Conservation (phyloP, 2,797 vertebrate genomes). For the Aselliscus stoliczkanus region DNA sequence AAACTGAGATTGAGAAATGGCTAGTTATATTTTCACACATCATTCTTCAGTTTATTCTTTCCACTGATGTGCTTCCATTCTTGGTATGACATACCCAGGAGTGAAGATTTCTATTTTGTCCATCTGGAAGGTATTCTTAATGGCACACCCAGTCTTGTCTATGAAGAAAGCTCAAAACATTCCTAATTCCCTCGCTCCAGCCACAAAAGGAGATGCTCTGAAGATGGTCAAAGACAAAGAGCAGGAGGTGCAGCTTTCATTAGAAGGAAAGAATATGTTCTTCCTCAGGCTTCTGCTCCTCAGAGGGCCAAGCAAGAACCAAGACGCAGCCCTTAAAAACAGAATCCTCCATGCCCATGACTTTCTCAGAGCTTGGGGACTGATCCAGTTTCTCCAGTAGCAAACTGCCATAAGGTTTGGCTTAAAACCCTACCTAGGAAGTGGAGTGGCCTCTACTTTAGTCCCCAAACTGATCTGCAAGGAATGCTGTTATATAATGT, state of each 20-base stretch:
- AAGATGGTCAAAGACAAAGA: neutral
- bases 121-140: neutral
- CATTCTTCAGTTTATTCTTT: neutral
- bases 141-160: neutral
- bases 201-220: neutral
- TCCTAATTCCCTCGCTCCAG: neutral
- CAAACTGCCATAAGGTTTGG: neutral
- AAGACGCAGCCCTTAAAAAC: neutral
- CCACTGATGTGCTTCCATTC: neutral
- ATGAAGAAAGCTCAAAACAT: neutral
- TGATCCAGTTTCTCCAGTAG: neutral
- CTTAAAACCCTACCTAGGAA: neutral
- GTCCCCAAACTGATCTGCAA: neutral
- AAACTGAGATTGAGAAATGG: neutral
- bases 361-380: neutral
- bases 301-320: neutral
- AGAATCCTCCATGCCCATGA: neutral
- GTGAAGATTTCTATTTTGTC: neutral
- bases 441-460: neutral
- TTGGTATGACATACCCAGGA: neutral
- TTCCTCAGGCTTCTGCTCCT: neutral
- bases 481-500: neutral
- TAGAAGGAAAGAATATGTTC: neutral
- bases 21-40: neutral
- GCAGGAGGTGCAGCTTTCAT: neutral